Evolutionary conservation across 2,888 invertebrate genomes (phyloP).

Genomic region (Brenthis daphne): DNA sequence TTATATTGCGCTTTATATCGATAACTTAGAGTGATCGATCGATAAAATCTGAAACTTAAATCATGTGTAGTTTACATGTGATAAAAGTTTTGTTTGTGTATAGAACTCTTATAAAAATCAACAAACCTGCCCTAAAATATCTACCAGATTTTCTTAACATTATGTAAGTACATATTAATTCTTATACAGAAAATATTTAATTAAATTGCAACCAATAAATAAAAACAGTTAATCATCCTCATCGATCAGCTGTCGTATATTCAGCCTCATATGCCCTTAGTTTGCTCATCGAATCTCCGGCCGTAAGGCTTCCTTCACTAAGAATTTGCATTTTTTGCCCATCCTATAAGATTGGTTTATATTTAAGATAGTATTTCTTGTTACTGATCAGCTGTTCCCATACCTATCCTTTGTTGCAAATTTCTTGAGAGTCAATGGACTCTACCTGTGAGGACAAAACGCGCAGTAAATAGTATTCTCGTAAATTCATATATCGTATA

Average conservation of each 20-base stretch:
- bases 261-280: background rate
- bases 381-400: constrained; percentile 40
- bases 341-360: constrained; percentile 24
- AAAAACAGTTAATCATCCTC: background rate
- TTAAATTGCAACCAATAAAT: too few species aligned
- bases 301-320: constrained; percentile 15
- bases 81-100: too few species aligned
- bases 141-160: too few species aligned
- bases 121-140: too few species aligned
- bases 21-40: too few species aligned
- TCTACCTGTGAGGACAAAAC: constrained; percentile 43
- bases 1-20: too few species aligned
- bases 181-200: too few species aligned
- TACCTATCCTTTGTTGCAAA: constrained; percentile 31
- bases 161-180: too few species aligned
- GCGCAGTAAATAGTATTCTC: constrained; percentile 14
- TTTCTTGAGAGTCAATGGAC: constrained; percentile 39
- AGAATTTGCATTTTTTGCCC: constrained; percentile 29
- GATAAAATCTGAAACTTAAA: too few species aligned
- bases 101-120: too few species aligned
- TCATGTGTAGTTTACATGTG: too few species aligned
- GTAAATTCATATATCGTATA: constrained; percentile 12
- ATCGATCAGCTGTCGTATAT: constrained; percentile 29
- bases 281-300: constrained; percentile 4
- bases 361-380: constrained; percentile 28